Evolutionary conservation across 2,888 invertebrate genomes (phyloP).

Genomic region (Scaptomyza tumidula): DNA sequence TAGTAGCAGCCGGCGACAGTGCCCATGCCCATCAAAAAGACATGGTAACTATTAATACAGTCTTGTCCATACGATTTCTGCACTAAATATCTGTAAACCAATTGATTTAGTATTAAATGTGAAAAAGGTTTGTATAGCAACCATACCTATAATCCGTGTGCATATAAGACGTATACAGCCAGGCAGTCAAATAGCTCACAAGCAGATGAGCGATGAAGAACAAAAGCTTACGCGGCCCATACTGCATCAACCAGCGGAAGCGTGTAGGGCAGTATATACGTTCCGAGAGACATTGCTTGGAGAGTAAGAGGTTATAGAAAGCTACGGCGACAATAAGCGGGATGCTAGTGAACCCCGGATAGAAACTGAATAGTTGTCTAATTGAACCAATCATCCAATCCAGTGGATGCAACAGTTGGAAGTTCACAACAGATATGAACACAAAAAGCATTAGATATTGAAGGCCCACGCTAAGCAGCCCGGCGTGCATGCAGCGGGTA

Average conservation of each 20-base stretch:
- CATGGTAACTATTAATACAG: conserved; percentile 88
- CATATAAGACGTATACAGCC: conserved; percentile 88
- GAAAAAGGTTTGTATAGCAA: conserved; percentile 28
- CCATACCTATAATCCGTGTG: conserved; percentile 86
- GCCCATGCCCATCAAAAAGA: conserved; percentile 89
- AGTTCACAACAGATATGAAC: conserved; percentile 86
- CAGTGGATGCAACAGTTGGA: conserved; percentile 87
- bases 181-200: conserved; percentile 88
- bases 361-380: conserved; percentile 85
- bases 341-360: conserved; percentile 88
- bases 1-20: conserved; percentile 88
- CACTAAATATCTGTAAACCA: conserved; percentile 51
- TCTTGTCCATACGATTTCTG: conserved; percentile 76
- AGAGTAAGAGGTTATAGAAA: conserved; percentile 89
- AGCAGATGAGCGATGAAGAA: conserved; percentile 86
- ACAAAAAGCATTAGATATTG: conserved; percentile 86
- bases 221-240: conserved; percentile 87
- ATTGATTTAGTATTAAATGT: too few species aligned
- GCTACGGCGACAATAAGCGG: conserved; percentile 88
- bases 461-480: conserved; percentile 87
- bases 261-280: conserved; percentile 88
- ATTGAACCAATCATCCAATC: conserved; percentile 88
- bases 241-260: conserved; percentile 87
- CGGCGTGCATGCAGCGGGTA: conserved; percentile 84
- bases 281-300: conserved; percentile 88